phyloP scores from a whole-genome alignment of 2,797 vertebrate species.

The Fistularia tabacaria region DNA sequence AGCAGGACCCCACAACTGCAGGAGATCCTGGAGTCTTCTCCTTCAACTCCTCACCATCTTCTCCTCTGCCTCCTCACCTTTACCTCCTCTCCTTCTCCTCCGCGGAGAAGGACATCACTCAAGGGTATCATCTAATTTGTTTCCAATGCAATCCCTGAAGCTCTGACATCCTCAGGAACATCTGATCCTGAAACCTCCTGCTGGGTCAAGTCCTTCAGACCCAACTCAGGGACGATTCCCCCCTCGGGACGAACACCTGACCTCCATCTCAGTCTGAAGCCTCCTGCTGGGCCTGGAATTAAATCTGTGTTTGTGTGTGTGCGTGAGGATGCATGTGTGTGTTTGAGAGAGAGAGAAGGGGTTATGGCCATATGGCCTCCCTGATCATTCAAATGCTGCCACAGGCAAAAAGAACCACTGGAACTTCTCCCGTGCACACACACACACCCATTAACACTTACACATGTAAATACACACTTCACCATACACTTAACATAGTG shows the following conservation, averaged over 20 bases:
- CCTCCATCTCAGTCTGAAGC: slow-evolving; percentile 61
- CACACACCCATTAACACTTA: slow-evolving; percentile 36
- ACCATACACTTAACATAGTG: slow-evolving; percentile 39
- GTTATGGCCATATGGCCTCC: slow-evolving; percentile 66
- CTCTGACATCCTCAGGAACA: no score
- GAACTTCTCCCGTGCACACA: slow-evolving; percentile 47
- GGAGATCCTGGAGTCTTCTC: no score
- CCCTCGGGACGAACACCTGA: slow-evolving; percentile 50
- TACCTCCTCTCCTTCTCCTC: no score
- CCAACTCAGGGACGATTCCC: slow-evolving; percentile 43
- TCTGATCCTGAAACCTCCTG: slow-evolving; percentile 22
- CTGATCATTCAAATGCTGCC: slow-evolving; percentile 74
- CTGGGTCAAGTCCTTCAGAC: slow-evolving; percentile 47
- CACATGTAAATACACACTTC: slow-evolving; percentile 21
- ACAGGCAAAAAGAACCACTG: slow-evolving; percentile 61
- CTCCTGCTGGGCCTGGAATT: slow-evolving; percentile 56
- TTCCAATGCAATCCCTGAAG: no score
- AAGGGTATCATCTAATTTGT: no score
- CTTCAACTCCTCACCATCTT: no score
- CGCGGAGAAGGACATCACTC: no score
- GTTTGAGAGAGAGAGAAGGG: slow-evolving; percentile 23
- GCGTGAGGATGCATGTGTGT: slow-evolving; percentile 34
- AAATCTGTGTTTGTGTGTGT: slow-evolving; percentile 51
- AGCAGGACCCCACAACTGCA: no score
- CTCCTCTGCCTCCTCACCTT: no score